Evolutionary conservation across 2,113 vertebrate genomes (phyloP).

Genomic region (Dasyurus viverrinus): DNA sequence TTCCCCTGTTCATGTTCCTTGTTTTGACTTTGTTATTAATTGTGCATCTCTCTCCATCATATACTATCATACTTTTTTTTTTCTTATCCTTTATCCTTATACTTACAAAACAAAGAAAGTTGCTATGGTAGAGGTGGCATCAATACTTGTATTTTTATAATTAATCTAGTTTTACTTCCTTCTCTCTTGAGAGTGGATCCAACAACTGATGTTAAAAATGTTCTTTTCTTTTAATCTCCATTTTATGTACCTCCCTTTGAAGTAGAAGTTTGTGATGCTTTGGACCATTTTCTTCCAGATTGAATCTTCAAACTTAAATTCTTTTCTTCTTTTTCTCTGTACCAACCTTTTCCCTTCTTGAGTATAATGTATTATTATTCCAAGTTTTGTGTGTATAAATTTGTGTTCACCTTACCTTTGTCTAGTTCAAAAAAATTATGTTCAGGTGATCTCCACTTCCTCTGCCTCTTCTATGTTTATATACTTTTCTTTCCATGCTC

Average conservation of each 20-base stretch:
- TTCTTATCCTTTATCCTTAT: not conserved
- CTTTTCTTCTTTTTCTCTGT: not conserved
- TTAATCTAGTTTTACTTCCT: not conserved
- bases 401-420: not conserved
- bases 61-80: not conserved
- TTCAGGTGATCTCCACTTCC: not conserved
- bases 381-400: not conserved
- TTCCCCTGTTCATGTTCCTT: not conserved
- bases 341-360: not conserved
- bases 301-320: not conserved
- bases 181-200: not conserved
- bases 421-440: not conserved
- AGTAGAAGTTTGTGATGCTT: not conserved
- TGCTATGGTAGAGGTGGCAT: not conserved
- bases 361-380: not conserved
- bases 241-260: not conserved
- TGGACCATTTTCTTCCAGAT: not conserved
- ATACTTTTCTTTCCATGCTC: not conserved
- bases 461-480: not conserved
- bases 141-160: not conserved
- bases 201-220: not conserved
- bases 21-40: not conserved
- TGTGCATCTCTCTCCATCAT: not conserved
- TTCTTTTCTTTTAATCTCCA: not conserved
- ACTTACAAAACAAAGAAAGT: not conserved